A percentile compares a stretch with the other conserved stretches of the same genome.
Evolutionary conservation across 2,797 vertebrate species (phyloP).

Genomic region (Alfaro cultratus): DNA sequence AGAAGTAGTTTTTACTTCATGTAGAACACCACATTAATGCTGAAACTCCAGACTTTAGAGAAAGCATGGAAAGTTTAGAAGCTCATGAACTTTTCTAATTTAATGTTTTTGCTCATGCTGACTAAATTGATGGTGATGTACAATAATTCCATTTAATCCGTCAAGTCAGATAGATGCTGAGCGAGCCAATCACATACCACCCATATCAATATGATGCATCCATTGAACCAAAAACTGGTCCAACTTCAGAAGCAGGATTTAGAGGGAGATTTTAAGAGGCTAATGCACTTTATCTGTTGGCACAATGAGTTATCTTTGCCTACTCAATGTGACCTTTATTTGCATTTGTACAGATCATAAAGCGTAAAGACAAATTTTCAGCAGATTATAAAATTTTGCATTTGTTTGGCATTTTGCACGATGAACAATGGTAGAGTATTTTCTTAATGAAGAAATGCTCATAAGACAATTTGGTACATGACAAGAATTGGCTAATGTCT

Average conservation of each 20-base stretch:
- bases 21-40: not conserved
- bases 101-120: conserved; percentile 28
- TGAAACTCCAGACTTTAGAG: not conserved
- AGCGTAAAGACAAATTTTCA: not conserved
- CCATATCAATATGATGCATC: conserved; percentile 46
- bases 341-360: conserved; percentile 1
- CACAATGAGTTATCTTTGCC: conserved; percentile 15
- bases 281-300: conserved; percentile 47
- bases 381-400: not conserved
- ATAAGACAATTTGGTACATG: conserved; percentile 17
- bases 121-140: conserved; percentile 45
- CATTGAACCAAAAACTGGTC: conserved; percentile 44
- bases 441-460: conserved; percentile 25
- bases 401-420: not conserved
- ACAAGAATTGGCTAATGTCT: conserved; percentile 26
- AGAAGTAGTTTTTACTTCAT: not conserved
- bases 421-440: not conserved
- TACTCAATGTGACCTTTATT: not conserved
- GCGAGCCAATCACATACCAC: conserved; percentile 61
- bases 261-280: conserved; percentile 35
- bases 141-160: conserved; percentile 52
- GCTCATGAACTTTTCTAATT: conserved; percentile 4
- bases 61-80: conserved; percentile 4
- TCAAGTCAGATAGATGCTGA: conserved; percentile 52
- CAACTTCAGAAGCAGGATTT: conserved; percentile 42